Conservation (phyloP, 2,797 vertebrate species). For the Xiphorhynchus erythropygius region DNA sequence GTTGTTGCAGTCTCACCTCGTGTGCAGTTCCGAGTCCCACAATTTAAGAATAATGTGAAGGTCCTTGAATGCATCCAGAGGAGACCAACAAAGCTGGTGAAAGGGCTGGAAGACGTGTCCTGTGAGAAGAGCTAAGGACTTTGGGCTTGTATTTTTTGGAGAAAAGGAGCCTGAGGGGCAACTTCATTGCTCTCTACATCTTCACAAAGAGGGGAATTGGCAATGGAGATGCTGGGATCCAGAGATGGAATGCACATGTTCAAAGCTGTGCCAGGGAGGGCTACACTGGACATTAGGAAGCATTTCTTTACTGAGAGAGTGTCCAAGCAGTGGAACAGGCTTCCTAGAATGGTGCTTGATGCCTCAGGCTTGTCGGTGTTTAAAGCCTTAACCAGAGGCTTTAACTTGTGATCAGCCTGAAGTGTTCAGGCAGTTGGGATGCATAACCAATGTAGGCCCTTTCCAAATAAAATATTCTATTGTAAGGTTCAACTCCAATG, state of each 20-base stretch:
- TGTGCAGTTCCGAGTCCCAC: not conserved
- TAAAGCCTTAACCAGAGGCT: not conserved
- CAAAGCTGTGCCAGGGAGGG: not conserved
- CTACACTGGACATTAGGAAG: not conserved
- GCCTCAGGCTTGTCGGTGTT: not conserved
- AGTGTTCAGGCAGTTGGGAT: not conserved
- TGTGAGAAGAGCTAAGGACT: not conserved
- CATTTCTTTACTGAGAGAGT: not conserved
- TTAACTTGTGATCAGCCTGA: not conserved
- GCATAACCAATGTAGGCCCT: fast-evolving
- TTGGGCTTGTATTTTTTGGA: not conserved
- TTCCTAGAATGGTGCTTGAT: not conserved
- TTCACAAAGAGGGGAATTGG: fast-evolving
- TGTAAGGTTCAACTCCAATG: not conserved
- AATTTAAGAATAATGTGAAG: not conserved
- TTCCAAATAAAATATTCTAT: not conserved
- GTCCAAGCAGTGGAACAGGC: not conserved
- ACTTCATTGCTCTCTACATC: not conserved
- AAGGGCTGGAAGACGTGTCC: not conserved
- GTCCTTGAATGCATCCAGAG: not conserved
- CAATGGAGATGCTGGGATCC: not conserved
- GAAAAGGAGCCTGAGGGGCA: fast-evolving
- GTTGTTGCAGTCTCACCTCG: not conserved
- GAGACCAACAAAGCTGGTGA: not conserved
- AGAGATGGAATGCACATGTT: fast-evolving